Evolutionary conservation across 2,113 vertebrate genomes (phyloP).

Genomic region (Prunella fulvescens): DNA sequence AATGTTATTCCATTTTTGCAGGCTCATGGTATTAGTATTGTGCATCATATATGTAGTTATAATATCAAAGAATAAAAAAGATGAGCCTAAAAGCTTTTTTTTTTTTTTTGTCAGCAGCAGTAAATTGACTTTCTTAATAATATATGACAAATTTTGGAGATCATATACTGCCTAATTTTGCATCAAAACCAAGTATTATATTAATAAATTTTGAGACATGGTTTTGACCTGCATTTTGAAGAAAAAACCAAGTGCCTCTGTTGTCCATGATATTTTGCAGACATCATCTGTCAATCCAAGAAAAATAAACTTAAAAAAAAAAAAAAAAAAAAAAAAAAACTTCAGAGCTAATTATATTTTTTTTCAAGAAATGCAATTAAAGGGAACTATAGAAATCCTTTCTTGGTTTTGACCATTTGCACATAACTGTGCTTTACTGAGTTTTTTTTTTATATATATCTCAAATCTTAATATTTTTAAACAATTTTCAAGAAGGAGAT

Average conservation of each 20-base stretch:
- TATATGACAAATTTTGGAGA: neutral
- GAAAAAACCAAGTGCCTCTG: neutral
- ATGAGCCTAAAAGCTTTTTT: accelerated
- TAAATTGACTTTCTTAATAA: neutral
- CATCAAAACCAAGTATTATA: neutral
- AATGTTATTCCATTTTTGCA: neutral
- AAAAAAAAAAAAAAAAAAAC: accelerated
- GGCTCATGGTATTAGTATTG: neutral
- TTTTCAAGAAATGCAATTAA: neutral
- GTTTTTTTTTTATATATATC: accelerated
- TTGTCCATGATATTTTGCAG: neutral
- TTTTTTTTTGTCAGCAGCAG: neutral
- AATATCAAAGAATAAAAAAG: neutral
- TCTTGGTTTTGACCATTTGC: neutral
- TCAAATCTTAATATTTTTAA: neutral
- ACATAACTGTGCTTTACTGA: neutral
- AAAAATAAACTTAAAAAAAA: neutral
- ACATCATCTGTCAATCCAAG: neutral
- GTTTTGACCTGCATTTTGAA: neutral
- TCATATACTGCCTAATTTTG: neutral
- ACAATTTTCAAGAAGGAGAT: neutral
- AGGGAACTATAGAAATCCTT: neutral
- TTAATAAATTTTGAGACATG: neutral
- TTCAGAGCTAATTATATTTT: neutral
- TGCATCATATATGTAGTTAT: neutral